Conservation (phyloP, 2,113 vertebrate species). For the sheep (Ovis aries) region ARS-UI_Ramb_v3.0 NC_056068.1:33220001-33220500, state of each 20-base stretch:
- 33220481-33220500: not conserved
- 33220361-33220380: not conserved
- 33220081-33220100: not conserved
- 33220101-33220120: too few species aligned
- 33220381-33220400: not conserved
- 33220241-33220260: not conserved
- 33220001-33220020: not conserved
- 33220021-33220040: not conserved
- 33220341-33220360: not conserved
- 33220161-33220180: not conserved
- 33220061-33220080: not conserved
- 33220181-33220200: not conserved
- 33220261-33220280: not conserved
- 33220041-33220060: not conserved
- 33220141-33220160: not conserved
- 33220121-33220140: not conserved
- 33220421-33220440: not conserved
- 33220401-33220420: not conserved
- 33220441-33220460: not conserved
- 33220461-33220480: not conserved
- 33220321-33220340: not conserved
- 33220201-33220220: not conserved
- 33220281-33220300: accelerated
- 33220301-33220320: not conserved
- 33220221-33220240: not conserved